Base-by-base conservation (phyloP, 2,888 invertebrate species). In the Chymomyza fuscimana region DNA sequence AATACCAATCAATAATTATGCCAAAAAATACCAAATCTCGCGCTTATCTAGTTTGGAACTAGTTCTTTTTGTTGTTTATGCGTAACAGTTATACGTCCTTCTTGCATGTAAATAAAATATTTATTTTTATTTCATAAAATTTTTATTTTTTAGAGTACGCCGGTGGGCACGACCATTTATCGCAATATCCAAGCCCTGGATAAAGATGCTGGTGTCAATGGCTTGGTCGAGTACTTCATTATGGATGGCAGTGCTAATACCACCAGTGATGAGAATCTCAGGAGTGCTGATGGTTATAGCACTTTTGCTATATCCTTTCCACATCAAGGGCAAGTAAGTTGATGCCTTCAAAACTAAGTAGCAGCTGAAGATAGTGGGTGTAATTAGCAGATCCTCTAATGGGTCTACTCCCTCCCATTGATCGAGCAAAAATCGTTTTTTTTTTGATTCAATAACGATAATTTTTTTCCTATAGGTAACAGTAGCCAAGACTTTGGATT, bases 171-270 rank as follows among this genome's bases (percentile, higher is more conserved):
- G 15, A 97, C 96, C 25, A 94, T 97, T 83, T 97, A 96, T 92
- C 95, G 96, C 82, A 95, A 95, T 76, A 94, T 97, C 72, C 94
- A 94, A 73, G 97, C 97, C 0, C 93, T 94, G 68, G 97, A 97
- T 90, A 95, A 95, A 67, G 97, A 97, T 90, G 95, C 96, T 1
- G 97, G 97, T 59, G 96, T 97, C 76, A 97, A 97, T 90, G 97
- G 97, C 59, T 93, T 97, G 59, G 95, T 97, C 3, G 97, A 97
- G 90, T 97, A 97, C 92, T 96, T 95, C 79, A 94, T 97, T 76
- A 94, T 96, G 72, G 95, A 95, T 81, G 95, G 96, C 72, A 82
- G 80, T 63, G 76, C 76, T 22, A 92, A 91, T 74, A 79, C 84
- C 54, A 92, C 92, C 15, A 93, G 93, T 72, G 92, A 93, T 80